Evolutionary conservation across 2,113 vertebrate species (phyloP).

Genomic region (Baryphthengus martii): DNA sequence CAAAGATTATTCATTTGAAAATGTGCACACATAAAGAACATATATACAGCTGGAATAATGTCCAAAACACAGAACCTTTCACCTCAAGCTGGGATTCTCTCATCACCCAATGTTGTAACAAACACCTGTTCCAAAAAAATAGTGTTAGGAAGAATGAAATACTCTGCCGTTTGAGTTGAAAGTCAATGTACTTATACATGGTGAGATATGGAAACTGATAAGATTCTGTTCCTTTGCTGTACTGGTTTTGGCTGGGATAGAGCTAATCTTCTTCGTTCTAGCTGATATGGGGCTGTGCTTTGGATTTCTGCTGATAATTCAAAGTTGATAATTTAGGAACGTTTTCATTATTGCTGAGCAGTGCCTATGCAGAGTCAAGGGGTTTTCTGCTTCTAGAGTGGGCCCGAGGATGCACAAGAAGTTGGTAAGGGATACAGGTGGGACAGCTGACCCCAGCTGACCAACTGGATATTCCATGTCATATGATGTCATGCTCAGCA

Average conservation of each 20-base stretch:
- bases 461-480: background rate
- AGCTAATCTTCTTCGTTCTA: background rate
- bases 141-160: background rate
- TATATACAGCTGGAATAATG: background rate
- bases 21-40: background rate
- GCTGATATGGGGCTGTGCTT: background rate
- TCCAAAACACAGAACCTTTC: background rate
- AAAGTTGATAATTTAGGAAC: background rate
- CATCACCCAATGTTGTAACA: background rate
- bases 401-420: background rate
- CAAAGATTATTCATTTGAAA: background rate
- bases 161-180: background rate
- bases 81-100: conserved; percentile 31
- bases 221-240: background rate
- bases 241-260: background rate
- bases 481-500: fast-evolving
- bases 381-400: background rate
- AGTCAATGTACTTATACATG: background rate
- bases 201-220: background rate
- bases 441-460: background rate
- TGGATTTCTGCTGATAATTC: background rate
- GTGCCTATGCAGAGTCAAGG: fast-evolving
- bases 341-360: background rate
- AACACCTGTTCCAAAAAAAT: background rate
- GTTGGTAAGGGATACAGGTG: fast-evolving